Evolutionary conservation across 53 echinoderm and acorn worm species (phyloP).

Genomic region (Antedon mediterranea): DNA sequence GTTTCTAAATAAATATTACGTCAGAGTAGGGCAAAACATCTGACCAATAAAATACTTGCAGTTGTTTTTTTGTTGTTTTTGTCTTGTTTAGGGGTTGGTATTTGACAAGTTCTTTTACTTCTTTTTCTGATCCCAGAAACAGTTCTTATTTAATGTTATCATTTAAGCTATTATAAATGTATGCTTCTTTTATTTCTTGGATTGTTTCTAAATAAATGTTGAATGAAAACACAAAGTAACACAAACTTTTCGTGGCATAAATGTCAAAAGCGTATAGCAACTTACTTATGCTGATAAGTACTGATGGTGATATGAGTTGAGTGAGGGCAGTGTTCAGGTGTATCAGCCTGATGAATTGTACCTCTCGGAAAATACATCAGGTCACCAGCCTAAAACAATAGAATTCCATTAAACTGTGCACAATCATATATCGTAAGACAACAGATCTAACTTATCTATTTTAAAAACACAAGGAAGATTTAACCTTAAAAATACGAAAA

Average conservation of each 20-base stretch:
- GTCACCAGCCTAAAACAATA: slow-evolving; percentile 53
- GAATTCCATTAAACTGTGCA: neutral
- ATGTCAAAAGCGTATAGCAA: slow-evolving; percentile 7
- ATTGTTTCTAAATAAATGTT: too few relatives aligned
- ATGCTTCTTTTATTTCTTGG: too few relatives aligned
- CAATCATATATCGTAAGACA: neutral
- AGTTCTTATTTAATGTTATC: too few relatives aligned
- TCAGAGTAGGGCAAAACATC: too few relatives aligned
- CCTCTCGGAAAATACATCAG: slow-evolving; percentile 83
- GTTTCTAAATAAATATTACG: too few relatives aligned
- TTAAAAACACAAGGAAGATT: neutral
- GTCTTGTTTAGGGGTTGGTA: slow-evolving; percentile 8
- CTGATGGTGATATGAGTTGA: slow-evolving; percentile 90
- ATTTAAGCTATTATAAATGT: too few relatives aligned
- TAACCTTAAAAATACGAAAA: neutral
- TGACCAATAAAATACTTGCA: too few relatives aligned
- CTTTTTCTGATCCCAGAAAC: too few relatives aligned
- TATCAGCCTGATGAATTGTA: slow-evolving; percentile 74
- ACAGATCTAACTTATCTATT: too few relatives aligned
- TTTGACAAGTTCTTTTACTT: too few relatives aligned
- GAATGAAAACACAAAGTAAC: too few relatives aligned
- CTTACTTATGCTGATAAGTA: slow-evolving; percentile 84
- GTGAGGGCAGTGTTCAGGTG: slow-evolving; percentile 42
- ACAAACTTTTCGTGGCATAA: neutral
- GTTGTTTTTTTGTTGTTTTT: too few relatives aligned